Conservation (phyloP, 2,888 invertebrate species). For the Mythimna pallens region DNA sequence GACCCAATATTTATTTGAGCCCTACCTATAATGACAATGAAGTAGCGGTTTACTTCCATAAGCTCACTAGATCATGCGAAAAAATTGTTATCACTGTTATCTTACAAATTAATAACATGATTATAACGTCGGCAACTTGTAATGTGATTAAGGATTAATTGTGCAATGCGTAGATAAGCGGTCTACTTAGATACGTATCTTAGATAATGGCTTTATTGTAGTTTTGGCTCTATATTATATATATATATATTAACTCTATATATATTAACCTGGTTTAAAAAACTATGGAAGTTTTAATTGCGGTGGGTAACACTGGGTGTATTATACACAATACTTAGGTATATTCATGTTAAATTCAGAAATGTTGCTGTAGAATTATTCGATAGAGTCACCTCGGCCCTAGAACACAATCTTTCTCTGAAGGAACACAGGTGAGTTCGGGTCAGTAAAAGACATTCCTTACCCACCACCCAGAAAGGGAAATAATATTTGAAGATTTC, state of each 20-base stretch:
- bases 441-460: no score
- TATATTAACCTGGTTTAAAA: constrained; percentile 13
- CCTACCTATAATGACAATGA: background rate
- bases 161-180: constrained; percentile 26
- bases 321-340: no score
- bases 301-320: no score
- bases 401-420: no score
- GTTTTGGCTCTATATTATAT: background rate
- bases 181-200: constrained; percentile 22
- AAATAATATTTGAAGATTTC: no score
- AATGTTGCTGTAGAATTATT: no score
- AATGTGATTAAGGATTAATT: constrained; percentile 33
- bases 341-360: no score
- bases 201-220: constrained; percentile 17
- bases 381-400: no score
- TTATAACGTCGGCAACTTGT: constrained; percentile 34
- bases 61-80: constrained; percentile 27
- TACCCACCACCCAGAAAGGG: no score
- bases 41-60: constrained; percentile 16
- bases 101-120: constrained; percentile 18
- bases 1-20: background rate
- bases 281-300: constrained; percentile 1
- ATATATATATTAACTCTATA: no score
- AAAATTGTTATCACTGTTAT: constrained; percentile 36
- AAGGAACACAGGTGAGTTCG: no score